phyloP scores from a whole-genome alignment of 2,113 vertebrate genomes.

The Plecotus auritus region DNA sequence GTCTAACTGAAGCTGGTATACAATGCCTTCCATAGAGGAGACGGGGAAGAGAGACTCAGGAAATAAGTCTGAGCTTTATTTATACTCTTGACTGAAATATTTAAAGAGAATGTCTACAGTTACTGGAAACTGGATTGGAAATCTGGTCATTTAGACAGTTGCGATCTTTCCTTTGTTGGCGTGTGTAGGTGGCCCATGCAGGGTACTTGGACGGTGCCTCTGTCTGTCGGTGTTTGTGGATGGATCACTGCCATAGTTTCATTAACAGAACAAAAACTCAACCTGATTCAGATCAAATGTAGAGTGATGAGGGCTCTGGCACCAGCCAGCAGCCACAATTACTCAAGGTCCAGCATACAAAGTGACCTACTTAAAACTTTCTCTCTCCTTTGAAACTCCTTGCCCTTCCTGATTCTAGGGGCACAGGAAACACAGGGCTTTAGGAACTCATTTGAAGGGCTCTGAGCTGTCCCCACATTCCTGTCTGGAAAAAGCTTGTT shows the following conservation, averaged over 20 bases:
- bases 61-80: neutral
- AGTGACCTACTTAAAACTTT: slow-evolving; percentile 19
- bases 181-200: rapidly evolving
- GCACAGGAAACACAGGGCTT: neutral
- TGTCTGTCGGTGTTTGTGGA: neutral
- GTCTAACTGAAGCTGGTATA: neutral
- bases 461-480: neutral
- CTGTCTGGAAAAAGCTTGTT: neutral
- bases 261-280: neutral
- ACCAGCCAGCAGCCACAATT: neutral
- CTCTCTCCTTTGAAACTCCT: neutral
- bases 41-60: neutral
- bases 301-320: neutral
- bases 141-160: neutral
- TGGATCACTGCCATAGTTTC: neutral
- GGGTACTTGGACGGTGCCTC: rapidly evolving
- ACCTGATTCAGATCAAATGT: neutral
- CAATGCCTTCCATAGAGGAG: neutral
- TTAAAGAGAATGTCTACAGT: neutral
- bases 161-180: neutral
- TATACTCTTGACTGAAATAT: neutral
- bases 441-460: neutral
- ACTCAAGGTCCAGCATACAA: neutral
- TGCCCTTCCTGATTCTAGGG: neutral
- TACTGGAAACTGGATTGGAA: neutral